phyloP scores from a whole-genome alignment of 1,140 invertebrate species.

The Cephus cinctus region DNA sequence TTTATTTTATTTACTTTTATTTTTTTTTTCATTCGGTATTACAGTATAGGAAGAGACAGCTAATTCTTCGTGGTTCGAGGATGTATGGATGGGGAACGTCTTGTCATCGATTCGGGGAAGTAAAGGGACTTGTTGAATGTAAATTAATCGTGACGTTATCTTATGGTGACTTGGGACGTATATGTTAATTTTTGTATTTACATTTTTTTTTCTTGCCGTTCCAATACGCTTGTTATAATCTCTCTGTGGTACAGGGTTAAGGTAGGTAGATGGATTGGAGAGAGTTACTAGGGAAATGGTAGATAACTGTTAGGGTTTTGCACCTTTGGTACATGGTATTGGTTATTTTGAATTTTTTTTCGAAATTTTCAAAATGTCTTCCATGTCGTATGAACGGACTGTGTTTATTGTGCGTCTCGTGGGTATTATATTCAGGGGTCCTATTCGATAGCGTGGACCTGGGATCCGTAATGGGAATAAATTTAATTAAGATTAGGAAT shows the following conservation, averaged over 20 bases:
- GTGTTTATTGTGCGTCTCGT: no score
- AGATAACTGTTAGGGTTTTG: no score
- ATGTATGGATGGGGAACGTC: neutral
- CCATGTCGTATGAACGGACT: no score
- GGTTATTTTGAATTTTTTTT: no score
- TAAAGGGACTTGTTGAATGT: constrained; percentile 22
- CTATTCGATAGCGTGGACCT: no score
- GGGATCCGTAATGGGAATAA: constrained; percentile 51
- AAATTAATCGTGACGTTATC: constrained; percentile 51
- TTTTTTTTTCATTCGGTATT: neutral
- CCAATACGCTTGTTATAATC: no score
- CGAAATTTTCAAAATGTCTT: no score
- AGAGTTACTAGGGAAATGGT: no score
- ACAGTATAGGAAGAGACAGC: neutral
- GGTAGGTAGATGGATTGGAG: neutral
- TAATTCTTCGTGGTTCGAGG: neutral
- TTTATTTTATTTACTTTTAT: neutral
- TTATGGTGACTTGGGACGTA: constrained; percentile 30
- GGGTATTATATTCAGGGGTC: no score
- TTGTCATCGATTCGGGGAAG: neutral
- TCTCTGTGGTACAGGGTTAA: neutral
- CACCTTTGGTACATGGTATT: no score
- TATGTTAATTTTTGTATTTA: constrained; percentile 41
- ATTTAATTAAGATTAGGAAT: constrained; percentile 57
- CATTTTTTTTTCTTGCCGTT: constrained; percentile 16